These are phyloP conservation scores for Strigamia maritima DNA, from an alignment of 2,888 invertebrate species.

Conservation along the genomic window DNA sequence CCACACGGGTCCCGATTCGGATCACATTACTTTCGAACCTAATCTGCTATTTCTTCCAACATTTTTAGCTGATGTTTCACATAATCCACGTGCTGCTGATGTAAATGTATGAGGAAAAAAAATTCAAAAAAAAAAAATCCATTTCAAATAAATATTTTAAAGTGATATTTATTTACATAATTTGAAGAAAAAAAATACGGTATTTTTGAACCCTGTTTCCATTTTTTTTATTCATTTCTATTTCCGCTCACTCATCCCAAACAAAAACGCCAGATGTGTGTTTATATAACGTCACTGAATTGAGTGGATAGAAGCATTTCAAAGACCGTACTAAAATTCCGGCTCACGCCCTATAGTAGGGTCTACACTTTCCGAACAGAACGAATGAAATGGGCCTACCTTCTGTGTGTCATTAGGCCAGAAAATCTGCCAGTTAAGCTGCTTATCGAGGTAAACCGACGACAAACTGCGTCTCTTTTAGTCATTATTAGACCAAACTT, in stretches of 20 bases:
- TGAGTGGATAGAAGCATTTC: not conserved
- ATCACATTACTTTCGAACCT: not conserved
- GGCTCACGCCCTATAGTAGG: not conserved
- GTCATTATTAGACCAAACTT: not conserved
- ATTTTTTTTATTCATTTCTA: not conserved
- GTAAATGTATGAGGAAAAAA: not conserved
- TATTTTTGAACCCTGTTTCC: not conserved
- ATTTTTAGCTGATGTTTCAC: not conserved
- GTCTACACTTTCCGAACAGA: not conserved
- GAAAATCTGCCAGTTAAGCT: not conserved
- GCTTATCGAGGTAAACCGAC: slow-evolving; percentile 10
- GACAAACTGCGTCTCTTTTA: not conserved
- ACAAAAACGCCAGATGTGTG: slow-evolving; percentile 12
- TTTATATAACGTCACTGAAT: not conserved
- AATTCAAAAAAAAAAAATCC: too few species aligned
- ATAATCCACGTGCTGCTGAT: not conserved
- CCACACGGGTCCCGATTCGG: not conserved
- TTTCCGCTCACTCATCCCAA: not conserved
- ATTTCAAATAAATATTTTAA: too few species aligned
- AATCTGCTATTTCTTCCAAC: not conserved
- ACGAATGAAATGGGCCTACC: not conserved
- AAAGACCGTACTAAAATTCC: slow-evolving; percentile 7
- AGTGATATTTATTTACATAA: too few species aligned
- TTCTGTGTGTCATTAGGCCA: not conserved
- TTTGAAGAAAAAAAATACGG: not conserved